Conservation (phyloP, 2,888 invertebrate genomes). For the Rhodophaea formosa region DNA sequence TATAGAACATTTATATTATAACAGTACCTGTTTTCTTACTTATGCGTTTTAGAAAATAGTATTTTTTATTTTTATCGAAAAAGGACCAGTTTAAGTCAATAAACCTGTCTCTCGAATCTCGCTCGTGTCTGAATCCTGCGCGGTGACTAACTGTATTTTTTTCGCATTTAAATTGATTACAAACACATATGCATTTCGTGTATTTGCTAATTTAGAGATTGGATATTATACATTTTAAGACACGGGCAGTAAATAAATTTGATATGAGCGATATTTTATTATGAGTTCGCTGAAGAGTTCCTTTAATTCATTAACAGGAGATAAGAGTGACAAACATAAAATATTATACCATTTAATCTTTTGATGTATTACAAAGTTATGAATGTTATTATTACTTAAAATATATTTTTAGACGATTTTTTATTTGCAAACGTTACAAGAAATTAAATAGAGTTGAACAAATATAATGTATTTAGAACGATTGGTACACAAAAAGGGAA, state of each 20-base stretch:
- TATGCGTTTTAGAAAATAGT: no score
- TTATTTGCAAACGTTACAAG: background rate
- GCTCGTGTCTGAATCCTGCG: background rate
- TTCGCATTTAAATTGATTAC: conserved; percentile 12
- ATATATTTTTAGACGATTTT: background rate
- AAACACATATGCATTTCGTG: conserved; percentile 5
- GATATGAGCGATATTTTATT: conserved; percentile 6
- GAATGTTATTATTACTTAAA: background rate
- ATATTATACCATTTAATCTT: background rate
- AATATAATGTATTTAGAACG: no score
- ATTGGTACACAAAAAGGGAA: no score
- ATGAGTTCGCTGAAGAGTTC: conserved; percentile 4
- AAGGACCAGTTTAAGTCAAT: no score
- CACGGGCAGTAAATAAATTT: background rate
- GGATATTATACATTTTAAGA: conserved; percentile 17
- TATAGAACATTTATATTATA: no score
- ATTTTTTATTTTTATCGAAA: no score
- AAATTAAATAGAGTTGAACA: no score
- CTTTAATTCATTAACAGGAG: conserved; percentile 11
- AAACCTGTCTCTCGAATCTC: conserved; percentile 7
- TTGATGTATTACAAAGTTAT: background rate
- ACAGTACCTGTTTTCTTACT: no score
- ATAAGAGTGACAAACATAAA: background rate
- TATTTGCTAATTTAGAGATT: conserved; percentile 14
- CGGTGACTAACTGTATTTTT: conserved; percentile 10